Base-by-base conservation (phyloP, 2,797 vertebrate species). In the Enteromius argenteus region DNA sequence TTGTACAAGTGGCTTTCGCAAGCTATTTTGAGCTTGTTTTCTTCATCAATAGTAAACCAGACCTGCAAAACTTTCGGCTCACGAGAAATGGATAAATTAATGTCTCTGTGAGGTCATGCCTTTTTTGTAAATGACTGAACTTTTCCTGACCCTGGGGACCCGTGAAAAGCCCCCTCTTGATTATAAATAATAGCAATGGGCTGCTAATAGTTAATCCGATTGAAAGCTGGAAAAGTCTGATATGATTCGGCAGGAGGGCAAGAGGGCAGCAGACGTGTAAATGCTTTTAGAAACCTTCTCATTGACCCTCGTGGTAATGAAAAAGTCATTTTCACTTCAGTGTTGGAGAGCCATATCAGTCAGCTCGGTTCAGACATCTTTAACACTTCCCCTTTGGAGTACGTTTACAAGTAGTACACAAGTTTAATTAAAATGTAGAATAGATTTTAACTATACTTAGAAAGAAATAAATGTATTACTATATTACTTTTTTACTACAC, bases 151-250 rank as follows among this genome's bases (percentile, higher is more conserved):
- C 92, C 85, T 87, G 80, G 86, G 86, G 92, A 92, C 91, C 90
- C 88, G 89, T 93, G 92, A 92, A 91, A 89, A 89, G 82, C 86
- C 88, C 88, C 89, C 83, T 80, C 90, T 83, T 87, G 88, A 93
- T 92, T 92, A 92, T 93, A 93, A 93, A 93, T 94, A 93, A 94
- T 93, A 89, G 93, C 92, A 91, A 88, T 71, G 76, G 90, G 91
- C 79, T 83, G 83, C 92, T 92, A 93, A 93, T 91, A 90, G 89
- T 84, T 91, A 90, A 92, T 92, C 91, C 90, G 90, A 93, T 94
- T 81, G 91, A 89, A 89, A 53, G 0, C 83, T 85, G 90, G 91
- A 91, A 91, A 84, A 91, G 90, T 89, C 88, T 92, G 88, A 87
- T 87, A 89, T 87, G 84, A 86, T 86, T 91, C 90, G 85, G 85